A percentile compares a stretch with the other conserved stretches of the same genome.
phyloP scores from a whole-genome alignment of 1,140 invertebrate genomes.

The Sminthurides bifidus region DNA sequence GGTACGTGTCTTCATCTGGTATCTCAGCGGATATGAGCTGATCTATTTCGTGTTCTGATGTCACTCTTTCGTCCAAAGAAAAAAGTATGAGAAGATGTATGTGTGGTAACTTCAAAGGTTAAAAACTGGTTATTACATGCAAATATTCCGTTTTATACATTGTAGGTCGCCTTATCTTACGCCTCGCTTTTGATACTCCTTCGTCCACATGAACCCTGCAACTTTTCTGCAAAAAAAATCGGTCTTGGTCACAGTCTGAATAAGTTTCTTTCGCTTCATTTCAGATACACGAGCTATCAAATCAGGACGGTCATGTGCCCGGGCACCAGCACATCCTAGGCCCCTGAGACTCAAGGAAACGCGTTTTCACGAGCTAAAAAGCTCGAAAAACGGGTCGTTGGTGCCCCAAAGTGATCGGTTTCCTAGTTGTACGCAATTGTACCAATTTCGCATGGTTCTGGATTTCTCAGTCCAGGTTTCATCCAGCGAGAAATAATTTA shows the following conservation, averaged over 20 bases:
- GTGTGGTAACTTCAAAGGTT: constrained; percentile 34
- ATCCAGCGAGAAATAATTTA: too few species aligned
- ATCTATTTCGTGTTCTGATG: constrained; percentile 32
- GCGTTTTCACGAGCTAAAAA: too few species aligned
- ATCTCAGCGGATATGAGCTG: constrained; percentile 38
- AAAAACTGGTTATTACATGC: too few species aligned
- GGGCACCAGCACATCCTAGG: too few species aligned
- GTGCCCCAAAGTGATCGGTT: too few species aligned
- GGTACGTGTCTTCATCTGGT: constrained; percentile 35
- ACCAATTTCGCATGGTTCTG: too few species aligned
- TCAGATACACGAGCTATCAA: constrained; percentile 39
- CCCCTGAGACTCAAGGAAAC: too few species aligned
- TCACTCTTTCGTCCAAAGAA: constrained; percentile 18
- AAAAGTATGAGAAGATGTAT: constrained; percentile 33
- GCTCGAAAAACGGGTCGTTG: too few species aligned
- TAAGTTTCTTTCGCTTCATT: constrained; percentile 4
- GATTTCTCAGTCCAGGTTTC: too few species aligned
- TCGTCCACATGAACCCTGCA: constrained; percentile 21
- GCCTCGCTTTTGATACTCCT: constrained; percentile 35
- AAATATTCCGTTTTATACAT: too few species aligned
- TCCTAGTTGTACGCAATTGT: too few species aligned
- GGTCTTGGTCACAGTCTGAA: background rate
- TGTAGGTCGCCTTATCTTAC: too few species aligned
- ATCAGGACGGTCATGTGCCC: constrained; percentile 36
- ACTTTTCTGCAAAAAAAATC: background rate